These are phyloP conservation scores for Odocoileus virginianus DNA, from an alignment of 2,113 vertebrate genomes.

Conservation along the genomic window DNA sequence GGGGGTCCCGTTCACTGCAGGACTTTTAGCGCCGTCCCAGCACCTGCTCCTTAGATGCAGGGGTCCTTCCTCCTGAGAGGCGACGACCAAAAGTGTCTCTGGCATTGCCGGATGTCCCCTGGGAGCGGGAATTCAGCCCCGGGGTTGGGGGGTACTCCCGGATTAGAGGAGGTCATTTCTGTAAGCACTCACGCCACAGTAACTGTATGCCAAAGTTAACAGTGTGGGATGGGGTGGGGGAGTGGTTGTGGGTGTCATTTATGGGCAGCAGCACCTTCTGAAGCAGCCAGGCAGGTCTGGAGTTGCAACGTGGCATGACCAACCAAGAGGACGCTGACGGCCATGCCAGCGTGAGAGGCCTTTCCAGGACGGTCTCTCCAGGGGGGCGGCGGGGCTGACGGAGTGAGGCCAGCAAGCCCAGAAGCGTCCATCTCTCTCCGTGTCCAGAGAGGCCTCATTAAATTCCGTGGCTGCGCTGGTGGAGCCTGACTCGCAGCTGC, in stretches of 20 bases:
- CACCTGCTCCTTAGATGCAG: not conserved
- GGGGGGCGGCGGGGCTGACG: not conserved
- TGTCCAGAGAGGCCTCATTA: not conserved
- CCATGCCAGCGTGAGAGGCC: fast-evolving
- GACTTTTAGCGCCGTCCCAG: fast-evolving
- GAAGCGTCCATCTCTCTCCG: not conserved
- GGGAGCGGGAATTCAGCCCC: not conserved
- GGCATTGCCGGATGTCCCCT: not conserved
- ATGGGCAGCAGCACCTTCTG: not conserved
- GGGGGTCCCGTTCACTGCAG: fast-evolving
- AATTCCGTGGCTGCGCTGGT: not conserved
- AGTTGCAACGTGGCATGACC: not conserved
- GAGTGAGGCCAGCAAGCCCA: not conserved
- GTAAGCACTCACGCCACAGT: fast-evolving
- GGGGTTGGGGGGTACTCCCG: not conserved
- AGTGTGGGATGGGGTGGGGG: fast-evolving
- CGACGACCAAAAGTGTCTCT: not conserved
- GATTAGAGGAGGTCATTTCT: not conserved
- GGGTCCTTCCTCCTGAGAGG: fast-evolving
- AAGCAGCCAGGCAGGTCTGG: not conserved
- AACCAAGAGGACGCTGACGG: not conserved
- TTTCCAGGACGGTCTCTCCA: not conserved
- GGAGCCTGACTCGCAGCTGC: not conserved
- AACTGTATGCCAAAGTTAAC: not conserved
- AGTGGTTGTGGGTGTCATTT: not conserved